These are phyloP conservation scores for Colossoma macropomum DNA, from an alignment of 2,113 vertebrate species.

Conservation along the genomic window DNA sequence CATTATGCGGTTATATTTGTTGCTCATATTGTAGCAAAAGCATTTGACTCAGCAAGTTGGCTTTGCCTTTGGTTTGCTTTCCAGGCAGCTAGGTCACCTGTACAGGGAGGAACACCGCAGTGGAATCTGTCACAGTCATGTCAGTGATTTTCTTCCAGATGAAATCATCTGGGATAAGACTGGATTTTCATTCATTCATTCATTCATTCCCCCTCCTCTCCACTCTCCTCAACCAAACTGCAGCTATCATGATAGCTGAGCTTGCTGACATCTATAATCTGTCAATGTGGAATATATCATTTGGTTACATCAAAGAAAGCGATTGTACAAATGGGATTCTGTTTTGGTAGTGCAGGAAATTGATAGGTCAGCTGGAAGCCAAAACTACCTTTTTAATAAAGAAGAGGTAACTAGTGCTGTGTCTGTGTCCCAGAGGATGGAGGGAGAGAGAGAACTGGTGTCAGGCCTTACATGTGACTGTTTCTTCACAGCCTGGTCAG, in stretches of 20 bases:
- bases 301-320: not conserved
- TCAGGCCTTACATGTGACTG: not conserved
- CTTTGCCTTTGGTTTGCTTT: not conserved
- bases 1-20: not conserved
- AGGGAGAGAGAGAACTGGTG: not conserved
- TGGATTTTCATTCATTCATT: too few species aligned
- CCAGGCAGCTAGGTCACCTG: not conserved
- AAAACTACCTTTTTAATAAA: not conserved
- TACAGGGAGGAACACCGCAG: not conserved
- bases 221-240: too few species aligned
- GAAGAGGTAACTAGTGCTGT: not conserved
- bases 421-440: slow-evolving; percentile 37
- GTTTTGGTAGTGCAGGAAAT: too few species aligned
- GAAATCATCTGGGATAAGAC: not conserved
- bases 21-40: not conserved
- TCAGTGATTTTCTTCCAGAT: not conserved
- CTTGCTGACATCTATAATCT: not conserved
- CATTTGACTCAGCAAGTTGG: not conserved
- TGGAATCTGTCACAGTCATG: not conserved
- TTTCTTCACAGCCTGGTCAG: not conserved
- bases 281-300: not conserved
- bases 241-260: too few species aligned
- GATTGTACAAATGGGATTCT: too few species aligned
- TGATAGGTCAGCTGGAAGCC: too few species aligned
- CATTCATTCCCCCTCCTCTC: too few species aligned